A percentile compares a stretch with the other conserved stretches of the same genome.
Conservation (phyloP, 64 coral and sea anemone species). For the Stichodactyla mertensii region DNA sequence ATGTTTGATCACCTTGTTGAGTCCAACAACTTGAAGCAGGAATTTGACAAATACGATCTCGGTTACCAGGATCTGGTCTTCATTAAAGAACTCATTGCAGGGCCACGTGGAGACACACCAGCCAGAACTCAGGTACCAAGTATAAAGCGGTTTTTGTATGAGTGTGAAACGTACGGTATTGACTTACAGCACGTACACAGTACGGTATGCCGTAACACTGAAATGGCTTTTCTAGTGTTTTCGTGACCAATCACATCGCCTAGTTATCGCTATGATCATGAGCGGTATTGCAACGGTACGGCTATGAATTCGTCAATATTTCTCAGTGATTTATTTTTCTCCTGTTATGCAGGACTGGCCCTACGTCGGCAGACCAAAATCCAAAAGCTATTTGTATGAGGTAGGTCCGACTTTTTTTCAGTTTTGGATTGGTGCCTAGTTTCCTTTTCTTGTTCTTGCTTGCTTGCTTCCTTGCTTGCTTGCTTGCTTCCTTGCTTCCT, state of each 20-base stretch:
- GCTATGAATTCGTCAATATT: too few species aligned
- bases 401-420: neutral
- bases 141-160: neutral
- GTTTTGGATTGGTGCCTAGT: too few species aligned
- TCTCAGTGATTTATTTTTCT: neutral
- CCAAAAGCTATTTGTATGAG: slow-evolving; percentile 85
- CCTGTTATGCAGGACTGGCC: slow-evolving; percentile 61
- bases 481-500: too few species aligned
- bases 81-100: slow-evolving; percentile 82
- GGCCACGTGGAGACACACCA: slow-evolving; percentile 33
- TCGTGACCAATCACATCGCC: too few species aligned
- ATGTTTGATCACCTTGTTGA: slow-evolving; percentile 92
- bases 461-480: too few species aligned
- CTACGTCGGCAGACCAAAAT: slow-evolving; percentile 51
- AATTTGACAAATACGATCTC: slow-evolving; percentile 50
- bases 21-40: slow-evolving; percentile 49
- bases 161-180: too few species aligned
- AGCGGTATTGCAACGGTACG: too few species aligned
- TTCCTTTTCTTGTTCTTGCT: too few species aligned
- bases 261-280: too few species aligned
- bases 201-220: too few species aligned
- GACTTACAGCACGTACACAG: too few species aligned
- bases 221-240: too few species aligned
- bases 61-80: slow-evolving; percentile 60
- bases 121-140: slow-evolving; percentile 24